Base-by-base conservation (phyloP, 2,113 vertebrate species). In the Mungos mungo region DNA sequence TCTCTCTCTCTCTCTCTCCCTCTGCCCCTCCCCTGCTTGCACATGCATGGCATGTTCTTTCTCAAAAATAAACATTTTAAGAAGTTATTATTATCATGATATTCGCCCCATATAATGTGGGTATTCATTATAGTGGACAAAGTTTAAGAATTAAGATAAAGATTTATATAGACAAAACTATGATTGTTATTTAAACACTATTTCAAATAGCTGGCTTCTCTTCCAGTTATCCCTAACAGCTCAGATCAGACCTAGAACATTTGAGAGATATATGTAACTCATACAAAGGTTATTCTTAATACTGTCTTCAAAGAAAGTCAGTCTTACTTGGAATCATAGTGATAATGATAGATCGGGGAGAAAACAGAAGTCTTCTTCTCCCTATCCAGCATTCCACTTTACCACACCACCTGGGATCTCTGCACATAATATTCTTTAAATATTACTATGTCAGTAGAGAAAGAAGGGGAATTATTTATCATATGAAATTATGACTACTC, bases 271-370 rank as follows among this genome's bases (percentile, higher is more conserved):
- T 33, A 23, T 57, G 41, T 65, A 47, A 80, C 27, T 85, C 77
- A 92, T 33, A 81, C 33, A 91, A 92, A 94, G 3, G 47, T 35
- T 74, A 81, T 23, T 86, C 33, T 71, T 95, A 90, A 27, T 87
- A 81, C 29, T 88, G 7, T n/a, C 81, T 77, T 90, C 50, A 96
- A 96, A 95, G 14, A 71, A 71, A 63, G 18, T 84, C 52, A 94
- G 35, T 66, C 54, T 87, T 87, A 90, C 7, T 86, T n/a, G 90
- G 94, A 21, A 11, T 81, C 21, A 92, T 27, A 89, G 4, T 19
- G 85, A 21, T 52, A 93, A 14, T 87, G 80, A 88, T 7, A 86
- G 47, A 96, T 21, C 15, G 23, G 7, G 54, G n/a, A 52, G 14
- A 92, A 77, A 60, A 94, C 1, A 35, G 7, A 95, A n/a, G 25